These are phyloP conservation scores for Cheirogaleus medius DNA, from an alignment of 2,113 vertebrate species.

Conservation along the genomic window DNA sequence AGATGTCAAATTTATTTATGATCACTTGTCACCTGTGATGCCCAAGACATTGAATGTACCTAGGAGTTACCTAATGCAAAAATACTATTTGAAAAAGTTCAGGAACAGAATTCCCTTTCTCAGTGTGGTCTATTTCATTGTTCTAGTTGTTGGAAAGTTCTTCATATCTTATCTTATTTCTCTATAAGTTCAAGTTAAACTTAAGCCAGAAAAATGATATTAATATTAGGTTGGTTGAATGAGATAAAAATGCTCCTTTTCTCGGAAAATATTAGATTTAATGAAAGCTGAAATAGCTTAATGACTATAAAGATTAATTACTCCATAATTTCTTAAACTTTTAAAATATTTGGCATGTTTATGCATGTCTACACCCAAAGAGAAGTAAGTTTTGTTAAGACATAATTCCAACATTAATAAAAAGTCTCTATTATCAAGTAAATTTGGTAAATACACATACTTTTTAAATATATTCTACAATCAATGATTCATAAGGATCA, in stretches of 20 bases:
- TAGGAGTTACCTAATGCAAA: not conserved
- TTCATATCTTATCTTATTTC: not conserved
- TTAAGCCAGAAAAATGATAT: not conserved
- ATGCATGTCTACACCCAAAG: not conserved
- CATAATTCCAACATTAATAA: not conserved
- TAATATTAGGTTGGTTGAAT: not conserved
- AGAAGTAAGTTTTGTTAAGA: not conserved
- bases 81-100: not conserved
- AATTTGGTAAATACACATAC: not conserved
- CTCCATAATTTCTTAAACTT: not conserved
- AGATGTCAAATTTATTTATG: not conserved
- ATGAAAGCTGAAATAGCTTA: not conserved
- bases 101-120: not conserved
- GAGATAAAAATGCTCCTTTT: not conserved
- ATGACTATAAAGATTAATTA: not conserved
- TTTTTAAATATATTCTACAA: not conserved
- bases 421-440: not conserved
- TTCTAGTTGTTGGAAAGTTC: not conserved
- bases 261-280: not conserved
- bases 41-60: not conserved
- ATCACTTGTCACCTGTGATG: not conserved
- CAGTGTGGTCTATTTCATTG: not conserved
- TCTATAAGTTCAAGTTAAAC: not conserved
- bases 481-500: not conserved
- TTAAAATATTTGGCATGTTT: not conserved